phyloP scores from a whole-genome alignment of 1,140 invertebrate species.

The Scaptomyza montana region DNA sequence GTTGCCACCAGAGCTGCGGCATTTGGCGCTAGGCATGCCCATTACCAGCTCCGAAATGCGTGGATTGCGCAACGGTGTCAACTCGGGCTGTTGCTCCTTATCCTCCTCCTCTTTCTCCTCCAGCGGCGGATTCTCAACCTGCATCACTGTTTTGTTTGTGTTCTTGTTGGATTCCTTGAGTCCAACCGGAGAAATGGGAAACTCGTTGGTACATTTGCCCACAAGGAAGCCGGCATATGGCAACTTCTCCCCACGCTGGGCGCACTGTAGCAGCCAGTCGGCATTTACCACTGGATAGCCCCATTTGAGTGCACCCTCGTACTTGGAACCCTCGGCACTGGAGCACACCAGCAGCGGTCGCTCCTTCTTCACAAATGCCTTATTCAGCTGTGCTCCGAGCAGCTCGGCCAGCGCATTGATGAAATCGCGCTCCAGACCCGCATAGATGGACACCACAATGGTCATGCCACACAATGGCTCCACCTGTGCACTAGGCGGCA shows the following conservation, averaged over 20 bases:
- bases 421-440: slow-evolving; percentile 88
- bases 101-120: slow-evolving; percentile 31
- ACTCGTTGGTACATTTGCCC: slow-evolving; percentile 84
- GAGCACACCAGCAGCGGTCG: slow-evolving; percentile 88
- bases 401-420: slow-evolving; percentile 88
- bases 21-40: slow-evolving; percentile 18
- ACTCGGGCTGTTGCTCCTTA: slow-evolving; percentile 40
- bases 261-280: slow-evolving; percentile 91
- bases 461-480: slow-evolving; percentile 89
- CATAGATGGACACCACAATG: slow-evolving; percentile 91
- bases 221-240: slow-evolving; percentile 87
- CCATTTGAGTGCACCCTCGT: slow-evolving; percentile 93
- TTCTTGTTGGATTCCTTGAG: slow-evolving; percentile 46
- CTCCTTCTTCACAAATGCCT: slow-evolving; percentile 85
- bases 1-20: slow-evolving; percentile 20
- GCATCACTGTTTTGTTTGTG: slow-evolving; percentile 9
- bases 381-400: slow-evolving; percentile 88
- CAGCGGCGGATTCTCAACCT: background rate
- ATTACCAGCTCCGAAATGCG: slow-evolving; percentile 71
- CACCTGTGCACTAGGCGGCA: slow-evolving; percentile 84
- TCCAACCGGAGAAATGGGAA: slow-evolving; percentile 58
- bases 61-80: slow-evolving; percentile 72
- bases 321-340: slow-evolving; percentile 90
- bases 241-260: slow-evolving; percentile 84
- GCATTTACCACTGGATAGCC: slow-evolving; percentile 88